Evolutionary conservation across 2,888 invertebrate genomes (phyloP).

Genomic region (Aporophyla nigra): DNA sequence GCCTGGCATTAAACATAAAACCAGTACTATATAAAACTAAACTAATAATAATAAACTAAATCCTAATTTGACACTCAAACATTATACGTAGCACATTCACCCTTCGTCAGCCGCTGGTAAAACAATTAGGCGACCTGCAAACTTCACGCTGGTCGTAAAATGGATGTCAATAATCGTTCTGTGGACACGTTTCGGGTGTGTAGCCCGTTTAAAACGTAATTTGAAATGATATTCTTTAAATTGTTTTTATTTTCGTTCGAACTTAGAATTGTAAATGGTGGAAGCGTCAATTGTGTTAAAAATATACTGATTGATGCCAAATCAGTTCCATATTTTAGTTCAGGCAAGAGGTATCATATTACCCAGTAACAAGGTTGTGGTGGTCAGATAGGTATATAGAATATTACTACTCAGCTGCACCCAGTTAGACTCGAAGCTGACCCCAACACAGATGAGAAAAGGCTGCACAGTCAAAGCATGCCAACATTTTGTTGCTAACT

Average conservation of each 20-base stretch:
- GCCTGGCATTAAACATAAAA: slow-evolving; percentile 24
- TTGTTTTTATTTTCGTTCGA: slow-evolving; percentile 19
- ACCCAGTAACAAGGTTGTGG: not conserved
- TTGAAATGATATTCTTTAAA: slow-evolving; percentile 39
- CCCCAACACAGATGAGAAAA: not conserved
- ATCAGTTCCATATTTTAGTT: not conserved
- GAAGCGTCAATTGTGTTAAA: slow-evolving; percentile 17
- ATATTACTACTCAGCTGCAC: not conserved
- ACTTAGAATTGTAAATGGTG: slow-evolving; percentile 37
- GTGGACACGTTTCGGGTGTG: slow-evolving; percentile 43
- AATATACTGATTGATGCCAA: not conserved
- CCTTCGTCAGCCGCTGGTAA: slow-evolving; percentile 24
- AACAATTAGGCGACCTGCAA: slow-evolving; percentile 51
- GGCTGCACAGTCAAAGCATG: too few species aligned
- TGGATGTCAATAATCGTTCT: slow-evolving; percentile 50
- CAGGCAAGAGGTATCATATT: not conserved
- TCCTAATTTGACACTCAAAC: slow-evolving; percentile 43
- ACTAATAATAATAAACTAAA: slow-evolving; percentile 60
- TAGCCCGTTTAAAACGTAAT: slow-evolving; percentile 43
- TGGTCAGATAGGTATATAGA: not conserved
- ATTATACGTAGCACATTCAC: slow-evolving; percentile 55
- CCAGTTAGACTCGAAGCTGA: not conserved
- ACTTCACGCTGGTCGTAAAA: slow-evolving; percentile 51
- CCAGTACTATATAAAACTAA: slow-evolving; percentile 6
- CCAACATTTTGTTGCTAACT: too few species aligned